These are phyloP conservation scores for Myopa testacea DNA, from an alignment of 2,888 invertebrate species.

Conservation along the genomic window DNA sequence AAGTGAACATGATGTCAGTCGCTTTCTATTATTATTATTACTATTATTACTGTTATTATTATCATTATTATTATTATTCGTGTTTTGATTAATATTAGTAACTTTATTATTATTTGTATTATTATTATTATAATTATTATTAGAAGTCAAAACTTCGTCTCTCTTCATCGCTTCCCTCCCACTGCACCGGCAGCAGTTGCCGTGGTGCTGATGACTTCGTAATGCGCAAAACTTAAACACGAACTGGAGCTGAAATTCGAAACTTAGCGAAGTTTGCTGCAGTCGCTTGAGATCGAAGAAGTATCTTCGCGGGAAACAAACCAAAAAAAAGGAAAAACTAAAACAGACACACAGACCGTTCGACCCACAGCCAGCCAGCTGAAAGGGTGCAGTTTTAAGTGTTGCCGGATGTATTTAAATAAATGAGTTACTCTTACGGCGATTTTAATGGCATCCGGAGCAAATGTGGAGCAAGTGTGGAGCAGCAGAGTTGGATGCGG, in stretches of 20 bases:
- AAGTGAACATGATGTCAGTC: too few species aligned
- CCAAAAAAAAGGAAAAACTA: too few species aligned
- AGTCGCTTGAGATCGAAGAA: not conserved
- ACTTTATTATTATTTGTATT: not conserved
- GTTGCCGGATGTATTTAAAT: conserved; percentile 54
- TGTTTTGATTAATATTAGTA: not conserved
- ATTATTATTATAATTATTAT: not conserved
- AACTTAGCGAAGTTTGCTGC: conserved; percentile 19
- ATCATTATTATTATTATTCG: not conserved
- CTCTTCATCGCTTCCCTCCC: not conserved
- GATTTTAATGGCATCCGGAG: conserved; percentile 38
- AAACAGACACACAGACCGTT: not conserved
- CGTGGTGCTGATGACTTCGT: conserved; percentile 1
- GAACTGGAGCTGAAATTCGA: conserved; percentile 32
- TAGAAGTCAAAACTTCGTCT: not conserved
- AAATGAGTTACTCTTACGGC: conserved; percentile 57
- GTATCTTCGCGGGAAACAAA: too few species aligned
- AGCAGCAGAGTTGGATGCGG: not conserved
- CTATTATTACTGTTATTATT: not conserved
- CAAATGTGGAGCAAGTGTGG: not conserved
- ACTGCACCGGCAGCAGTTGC: conserved; percentile 15
- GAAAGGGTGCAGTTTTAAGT: conserved; percentile 4
- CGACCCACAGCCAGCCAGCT: not conserved
- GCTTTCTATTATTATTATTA: too few species aligned
- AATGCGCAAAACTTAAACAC: conserved; percentile 22